phyloP scores from a whole-genome alignment of 2,797 vertebrate species.

The Bovichtus variegatus region DNA sequence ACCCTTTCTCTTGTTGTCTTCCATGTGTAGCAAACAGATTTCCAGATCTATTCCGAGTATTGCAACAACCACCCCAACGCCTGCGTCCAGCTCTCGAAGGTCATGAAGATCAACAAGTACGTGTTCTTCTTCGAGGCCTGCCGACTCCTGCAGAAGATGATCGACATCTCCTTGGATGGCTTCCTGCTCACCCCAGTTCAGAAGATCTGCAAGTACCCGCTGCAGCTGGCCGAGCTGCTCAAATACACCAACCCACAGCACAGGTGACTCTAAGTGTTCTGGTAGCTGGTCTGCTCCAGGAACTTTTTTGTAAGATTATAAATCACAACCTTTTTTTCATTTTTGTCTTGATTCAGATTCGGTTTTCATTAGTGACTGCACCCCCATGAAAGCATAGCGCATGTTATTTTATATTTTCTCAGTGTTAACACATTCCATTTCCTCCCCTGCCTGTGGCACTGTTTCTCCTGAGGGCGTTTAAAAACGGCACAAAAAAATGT shows the following conservation, averaged over 20 bases:
- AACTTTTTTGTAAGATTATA: neutral
- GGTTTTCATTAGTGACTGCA: no score
- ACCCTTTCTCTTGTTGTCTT: slow-evolving; percentile 1
- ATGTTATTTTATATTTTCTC: no score
- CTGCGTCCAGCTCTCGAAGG: slow-evolving; percentile 92
- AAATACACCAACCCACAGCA: slow-evolving; percentile 97
- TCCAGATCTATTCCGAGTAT: slow-evolving; percentile 98
- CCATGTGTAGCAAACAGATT: slow-evolving; percentile 91
- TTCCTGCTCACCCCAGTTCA: slow-evolving; percentile 97
- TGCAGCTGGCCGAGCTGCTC: slow-evolving; percentile 95
- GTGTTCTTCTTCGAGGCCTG: slow-evolving; percentile 98
- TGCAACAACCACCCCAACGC: slow-evolving; percentile 98
- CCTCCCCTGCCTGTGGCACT: no score
- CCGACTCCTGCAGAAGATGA: slow-evolving; percentile 96
- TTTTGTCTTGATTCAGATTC: no score
- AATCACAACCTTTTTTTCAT: no score
- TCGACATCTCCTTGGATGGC: slow-evolving; percentile 95
- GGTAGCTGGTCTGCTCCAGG: no score
- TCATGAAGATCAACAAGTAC: slow-evolving; percentile 95
- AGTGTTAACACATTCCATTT: no score
- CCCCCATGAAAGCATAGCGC: no score
- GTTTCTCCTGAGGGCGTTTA: no score
- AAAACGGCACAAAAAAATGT: no score
- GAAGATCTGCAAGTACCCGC: slow-evolving; percentile 98
- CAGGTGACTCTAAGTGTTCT: slow-evolving; percentile 83